Evolutionary conservation across 2,888 invertebrate species (phyloP).

Genomic region (Orchestes rusci): DNA sequence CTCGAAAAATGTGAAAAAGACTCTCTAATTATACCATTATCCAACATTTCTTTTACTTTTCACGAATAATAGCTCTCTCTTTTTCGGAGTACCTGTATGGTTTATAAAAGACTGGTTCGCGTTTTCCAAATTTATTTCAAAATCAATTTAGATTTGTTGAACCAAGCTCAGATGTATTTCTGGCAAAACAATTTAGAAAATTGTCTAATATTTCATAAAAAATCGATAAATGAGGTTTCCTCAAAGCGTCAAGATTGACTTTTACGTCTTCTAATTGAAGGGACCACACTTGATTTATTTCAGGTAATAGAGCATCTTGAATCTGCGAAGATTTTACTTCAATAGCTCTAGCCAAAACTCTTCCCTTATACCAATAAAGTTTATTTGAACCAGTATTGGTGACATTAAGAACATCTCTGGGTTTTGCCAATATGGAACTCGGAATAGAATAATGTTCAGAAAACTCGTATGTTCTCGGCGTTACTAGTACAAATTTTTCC

Average conservation of each 20-base stretch:
- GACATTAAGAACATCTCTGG: not conserved
- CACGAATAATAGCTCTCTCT: slow-evolving; percentile 25
- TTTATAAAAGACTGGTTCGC: slow-evolving; percentile 27
- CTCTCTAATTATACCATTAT: slow-evolving; percentile 17
- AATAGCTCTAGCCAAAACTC: not conserved
- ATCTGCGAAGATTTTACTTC: not conserved
- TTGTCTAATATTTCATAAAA: slow-evolving; percentile 1
- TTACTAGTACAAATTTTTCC: too few relatives aligned
- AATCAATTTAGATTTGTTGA: slow-evolving; percentile 22
- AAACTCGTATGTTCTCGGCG: not conserved
- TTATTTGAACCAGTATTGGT: not conserved
- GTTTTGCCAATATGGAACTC: not conserved
- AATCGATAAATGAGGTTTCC: slow-evolving; percentile 1
- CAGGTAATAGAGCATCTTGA: not conserved
- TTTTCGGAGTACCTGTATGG: slow-evolving; percentile 30
- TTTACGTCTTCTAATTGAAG: slow-evolving; percentile 1
- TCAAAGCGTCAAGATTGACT: not conserved
- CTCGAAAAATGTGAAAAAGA: slow-evolving; percentile 30
- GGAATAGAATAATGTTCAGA: slow-evolving; percentile 2
- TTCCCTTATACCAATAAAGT: not conserved
- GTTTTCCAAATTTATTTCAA: slow-evolving; percentile 26
- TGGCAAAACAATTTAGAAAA: slow-evolving; percentile 15
- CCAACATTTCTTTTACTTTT: slow-evolving; percentile 26
- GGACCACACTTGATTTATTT: slow-evolving; percentile 1
- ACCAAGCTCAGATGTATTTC: slow-evolving; percentile 20